Base-by-base conservation (phyloP, 2,888 invertebrate genomes). In the Mythimna ferrago region DNA sequence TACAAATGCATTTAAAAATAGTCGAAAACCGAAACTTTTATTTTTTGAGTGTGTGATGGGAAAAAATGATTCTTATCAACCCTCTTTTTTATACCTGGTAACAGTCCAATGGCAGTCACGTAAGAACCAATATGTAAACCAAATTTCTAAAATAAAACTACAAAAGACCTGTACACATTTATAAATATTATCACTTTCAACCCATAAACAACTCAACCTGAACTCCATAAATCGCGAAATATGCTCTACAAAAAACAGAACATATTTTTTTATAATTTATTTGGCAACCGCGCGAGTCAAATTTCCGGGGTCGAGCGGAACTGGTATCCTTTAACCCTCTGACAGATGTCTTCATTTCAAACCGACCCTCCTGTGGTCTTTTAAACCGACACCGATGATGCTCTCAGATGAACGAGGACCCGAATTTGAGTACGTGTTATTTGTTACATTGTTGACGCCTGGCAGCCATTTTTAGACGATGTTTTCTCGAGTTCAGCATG, bases 341-440 rank as follows among this genome's bases (percentile, higher is more conserved):
- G 89, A 89, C 90, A 90, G 87, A 90, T 89, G 87, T 89, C 87
- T 90, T 89, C 87, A 88, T 89, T 87, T 86, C 81, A 64, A 71
- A 68, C 83, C 71, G 74, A 78, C 81, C 73, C 73, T 71, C 63
- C 70, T 73, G 75, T 68, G 84, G 81, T 83, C 84, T 85, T 82
- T 82, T 84, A 80, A 87, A 82, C 60, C 58, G 86, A 85, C 85
- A 83, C 85, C 75, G 71, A 76, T 78, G 80, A 80, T 80, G 60
- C 35, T 74, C 54, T 48, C 61, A 63, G 65, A 76, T 74, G 78
- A 86, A 77, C 48, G 75, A 74, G 78, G 56, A 56, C 66, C 63
- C 58, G 64, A 78, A 75, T 70, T 26, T 77, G 69, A 82, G 78
- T 72, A 76, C 35, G 48, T 64, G 70, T 62, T 78, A 58, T 79